Conservation (phyloP, 2,797 vertebrate genomes). For the Oophaga sylvatica region DNA sequence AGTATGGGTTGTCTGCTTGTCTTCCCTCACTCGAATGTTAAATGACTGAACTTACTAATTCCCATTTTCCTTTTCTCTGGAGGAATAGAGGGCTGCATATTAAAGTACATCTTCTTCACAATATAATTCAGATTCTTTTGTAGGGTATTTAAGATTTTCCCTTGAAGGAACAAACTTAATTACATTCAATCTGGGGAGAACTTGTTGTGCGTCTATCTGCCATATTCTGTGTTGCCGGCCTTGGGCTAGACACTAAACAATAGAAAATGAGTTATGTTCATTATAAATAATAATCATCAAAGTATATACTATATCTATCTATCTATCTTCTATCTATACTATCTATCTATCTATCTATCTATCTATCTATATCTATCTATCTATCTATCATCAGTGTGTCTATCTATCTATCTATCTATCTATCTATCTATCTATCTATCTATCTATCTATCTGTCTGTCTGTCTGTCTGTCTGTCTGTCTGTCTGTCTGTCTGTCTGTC, state of each 20-base stretch:
- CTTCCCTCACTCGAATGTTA: constrained; percentile 43
- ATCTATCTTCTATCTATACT: not conserved
- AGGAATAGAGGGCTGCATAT: constrained; percentile 45
- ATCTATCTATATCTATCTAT: constrained; percentile 1
- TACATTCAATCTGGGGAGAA: constrained; percentile 48
- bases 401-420: not conserved
- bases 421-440: no score
- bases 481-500: no score
- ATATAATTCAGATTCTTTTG: constrained; percentile 47
- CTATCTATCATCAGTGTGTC: no score
- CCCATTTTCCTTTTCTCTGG: constrained; percentile 53
- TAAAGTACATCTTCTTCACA: constrained; percentile 46
- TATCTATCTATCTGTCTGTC: no score
- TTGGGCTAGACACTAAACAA: constrained; percentile 26
- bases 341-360: not conserved
- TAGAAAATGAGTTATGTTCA: constrained; percentile 35
- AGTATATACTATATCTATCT: not conserved
- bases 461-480: no score
- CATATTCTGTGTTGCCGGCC: not conserved
- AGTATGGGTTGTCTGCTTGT: constrained; percentile 29
- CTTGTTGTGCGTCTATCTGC: constrained; percentile 37
- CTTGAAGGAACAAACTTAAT: constrained; percentile 54
- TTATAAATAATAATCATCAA: constrained; percentile 7
- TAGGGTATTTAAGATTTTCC: constrained; percentile 46
- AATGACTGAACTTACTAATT: constrained; percentile 57